phyloP scores from a whole-genome alignment of 2,113 vertebrate species.

The Alethe diademata region DNA sequence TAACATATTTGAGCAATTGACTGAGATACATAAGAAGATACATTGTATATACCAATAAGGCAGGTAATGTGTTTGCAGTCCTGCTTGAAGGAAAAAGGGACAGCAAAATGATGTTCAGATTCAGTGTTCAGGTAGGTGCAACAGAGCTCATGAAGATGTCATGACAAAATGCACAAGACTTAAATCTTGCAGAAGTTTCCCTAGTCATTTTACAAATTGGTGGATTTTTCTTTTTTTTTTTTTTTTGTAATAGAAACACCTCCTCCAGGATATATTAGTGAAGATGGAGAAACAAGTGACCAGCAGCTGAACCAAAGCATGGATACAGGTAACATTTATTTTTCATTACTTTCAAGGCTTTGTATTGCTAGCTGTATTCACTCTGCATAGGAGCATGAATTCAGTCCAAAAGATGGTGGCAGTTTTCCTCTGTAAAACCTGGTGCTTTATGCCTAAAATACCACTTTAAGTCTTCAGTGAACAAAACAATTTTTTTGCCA shows the following conservation, averaged over 20 bases:
- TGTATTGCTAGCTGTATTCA: background rate
- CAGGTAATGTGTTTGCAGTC: background rate
- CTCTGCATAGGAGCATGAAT: background rate
- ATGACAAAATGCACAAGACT: background rate
- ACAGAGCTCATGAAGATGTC: background rate
- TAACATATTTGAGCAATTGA: background rate
- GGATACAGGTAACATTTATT: constrained; percentile 86
- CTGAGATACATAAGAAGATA: background rate
- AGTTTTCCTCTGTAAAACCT: background rate
- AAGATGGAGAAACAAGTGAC: constrained; percentile 97
- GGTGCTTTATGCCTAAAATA: background rate
- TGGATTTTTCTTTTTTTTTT: background rate
- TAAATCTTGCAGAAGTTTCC: background rate
- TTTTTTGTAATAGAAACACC: constrained; percentile 85
- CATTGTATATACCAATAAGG: background rate
- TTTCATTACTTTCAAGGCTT: background rate
- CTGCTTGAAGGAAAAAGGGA: background rate
- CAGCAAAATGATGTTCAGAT: background rate
- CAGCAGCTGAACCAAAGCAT: constrained; percentile 99
- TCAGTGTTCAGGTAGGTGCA: background rate
- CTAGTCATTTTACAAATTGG: background rate
- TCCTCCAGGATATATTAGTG: constrained; percentile 97
- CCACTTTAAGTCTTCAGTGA: background rate
- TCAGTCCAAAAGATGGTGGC: background rate
- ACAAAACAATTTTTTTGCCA: background rate